Base-by-base conservation (phyloP, 2,888 invertebrate genomes). In the Tanytarsus gracilentus region DNA sequence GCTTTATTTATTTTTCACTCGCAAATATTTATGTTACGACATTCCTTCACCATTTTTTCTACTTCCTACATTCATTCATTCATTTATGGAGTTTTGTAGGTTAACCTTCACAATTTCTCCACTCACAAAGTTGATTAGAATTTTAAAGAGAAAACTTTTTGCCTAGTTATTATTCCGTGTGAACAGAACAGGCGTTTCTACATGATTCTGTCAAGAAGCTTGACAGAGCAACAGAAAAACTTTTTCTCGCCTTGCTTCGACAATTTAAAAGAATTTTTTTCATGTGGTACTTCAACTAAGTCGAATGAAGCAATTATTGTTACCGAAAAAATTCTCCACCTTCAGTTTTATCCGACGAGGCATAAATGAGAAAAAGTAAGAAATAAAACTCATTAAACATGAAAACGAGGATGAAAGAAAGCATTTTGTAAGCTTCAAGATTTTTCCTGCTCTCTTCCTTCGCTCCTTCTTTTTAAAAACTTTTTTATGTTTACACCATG, bases 381-480 rank as follows among this genome's bases (percentile, higher is more conserved):
- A 21, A 44, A 44, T 44, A 44, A 44, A 44, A 44, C 44, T 44
- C 23, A 44, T 44, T 44, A 44, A 44, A 44, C 44, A 44, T 44
- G 44, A 44, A 44, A 18, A 36, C 36, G 36, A 36, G 36, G 36
- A 36, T 36, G 36, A 36, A 36, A 36, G 36, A 36, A 36, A 36
- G 36, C 36, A 33, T 33, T 33, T 30, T 33, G 11, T 33, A 14
- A 33, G 5, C 33, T 14, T 36, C 36, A n/a, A n/a, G n/a, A n/a
- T n/a, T n/a, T n/a, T n/a, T n/a, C n/a, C n/a, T n/a, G n/a, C n/a
- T n/a, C n/a, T n/a, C n/a, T n/a, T n/a, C n/a, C n/a, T n/a, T n/a
- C n/a, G n/a, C n/a, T n/a, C n/a, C n/a, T n/a, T 36, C 36, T n/a
- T 36, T 14, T 1, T 9, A 18, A 44, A 44, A 4, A 23, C 11